These are phyloP conservation scores for Hyalella azteca DNA, from an alignment of 2,888 invertebrate species.

Conservation along the genomic window DNA sequence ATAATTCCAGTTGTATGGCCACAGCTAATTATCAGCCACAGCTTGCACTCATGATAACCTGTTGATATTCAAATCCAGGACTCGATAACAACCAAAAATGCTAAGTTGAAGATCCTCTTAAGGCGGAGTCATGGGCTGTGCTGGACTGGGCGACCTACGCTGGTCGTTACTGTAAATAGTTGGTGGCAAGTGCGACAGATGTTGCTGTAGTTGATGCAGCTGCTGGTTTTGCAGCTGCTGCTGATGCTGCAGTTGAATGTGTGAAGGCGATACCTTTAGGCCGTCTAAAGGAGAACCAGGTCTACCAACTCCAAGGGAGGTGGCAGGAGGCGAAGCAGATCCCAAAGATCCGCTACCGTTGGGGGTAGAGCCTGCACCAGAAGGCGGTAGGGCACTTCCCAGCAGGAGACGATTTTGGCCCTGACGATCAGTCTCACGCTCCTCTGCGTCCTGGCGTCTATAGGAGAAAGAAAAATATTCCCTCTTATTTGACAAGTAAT, in stretches of 20 bases:
- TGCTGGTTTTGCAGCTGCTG: slow-evolving; percentile 9
- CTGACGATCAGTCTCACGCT: slow-evolving; percentile 40
- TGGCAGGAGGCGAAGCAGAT: not conserved
- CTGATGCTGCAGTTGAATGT: slow-evolving; percentile 4
- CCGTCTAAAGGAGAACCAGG: not conserved
- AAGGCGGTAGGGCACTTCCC: slow-evolving; percentile 1
- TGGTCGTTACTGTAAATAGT: not conserved
- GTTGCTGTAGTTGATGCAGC: slow-evolving; percentile 20
- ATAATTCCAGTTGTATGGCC: too few relatives aligned
- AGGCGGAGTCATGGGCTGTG: slow-evolving; percentile 29
- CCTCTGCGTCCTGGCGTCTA: slow-evolving; percentile 41
- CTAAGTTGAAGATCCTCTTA: not conserved
- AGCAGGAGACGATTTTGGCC: slow-evolving; percentile 26
- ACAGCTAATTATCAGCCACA: too few relatives aligned
- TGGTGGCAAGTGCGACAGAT: not conserved
- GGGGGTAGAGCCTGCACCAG: not conserved
- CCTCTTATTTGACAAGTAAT: not conserved
- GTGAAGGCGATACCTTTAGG: not conserved
- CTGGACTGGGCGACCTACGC: not conserved
- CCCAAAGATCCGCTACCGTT: slow-evolving; percentile 5
- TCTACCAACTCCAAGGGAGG: not conserved
- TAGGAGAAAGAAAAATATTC: not conserved
- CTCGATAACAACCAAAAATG: too few relatives aligned
- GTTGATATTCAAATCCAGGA: too few relatives aligned
- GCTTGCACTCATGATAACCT: too few relatives aligned